Percentiles rank a stretch among this genome's conserved stretches.
Conservation (phyloP, 2,113 vertebrate species). For the Gallinago paraguaiae region DNA sequence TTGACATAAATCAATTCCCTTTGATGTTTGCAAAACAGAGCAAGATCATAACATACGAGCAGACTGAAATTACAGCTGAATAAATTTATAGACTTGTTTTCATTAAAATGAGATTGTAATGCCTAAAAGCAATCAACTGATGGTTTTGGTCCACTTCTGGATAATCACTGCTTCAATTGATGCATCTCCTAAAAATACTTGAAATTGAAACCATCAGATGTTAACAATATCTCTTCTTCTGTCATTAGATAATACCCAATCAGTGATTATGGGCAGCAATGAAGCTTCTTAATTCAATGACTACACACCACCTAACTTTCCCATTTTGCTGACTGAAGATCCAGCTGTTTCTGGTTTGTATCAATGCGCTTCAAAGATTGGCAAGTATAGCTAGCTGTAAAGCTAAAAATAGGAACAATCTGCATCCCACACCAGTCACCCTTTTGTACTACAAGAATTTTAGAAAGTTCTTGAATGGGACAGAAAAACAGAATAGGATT, state of each 20-base stretch:
- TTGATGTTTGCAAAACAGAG: conserved; percentile 48
- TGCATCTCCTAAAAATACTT: conserved; percentile 42
- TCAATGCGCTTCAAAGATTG: neutral
- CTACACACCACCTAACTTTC: neutral
- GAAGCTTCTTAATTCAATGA: conserved; percentile 39
- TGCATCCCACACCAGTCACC: neutral
- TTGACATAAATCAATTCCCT: conserved; percentile 24
- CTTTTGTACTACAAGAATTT: conserved; percentile 5
- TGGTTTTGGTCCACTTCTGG: conserved; percentile 33
- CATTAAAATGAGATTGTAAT: conserved; percentile 29
- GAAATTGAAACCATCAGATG: conserved; percentile 8
- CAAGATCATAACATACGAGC: neutral
- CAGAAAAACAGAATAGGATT: neutral
- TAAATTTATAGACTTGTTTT: conserved; percentile 37
- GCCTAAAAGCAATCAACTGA: conserved; percentile 50
- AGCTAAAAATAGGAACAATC: conserved; percentile 22
- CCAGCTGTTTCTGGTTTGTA: neutral
- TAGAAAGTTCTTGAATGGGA: neutral
- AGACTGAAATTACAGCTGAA: conserved; percentile 17
- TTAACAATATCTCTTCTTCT: conserved; percentile 41
- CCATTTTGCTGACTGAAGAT: conserved; percentile 33
- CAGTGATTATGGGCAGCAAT: conserved; percentile 37
- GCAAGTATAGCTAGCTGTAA: conserved; percentile 11
- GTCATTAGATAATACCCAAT: conserved; percentile 53
- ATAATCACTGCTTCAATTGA: conserved; percentile 53